Conservation (phyloP, 1,140 invertebrate species). For the Spodoptera litura region DNA sequence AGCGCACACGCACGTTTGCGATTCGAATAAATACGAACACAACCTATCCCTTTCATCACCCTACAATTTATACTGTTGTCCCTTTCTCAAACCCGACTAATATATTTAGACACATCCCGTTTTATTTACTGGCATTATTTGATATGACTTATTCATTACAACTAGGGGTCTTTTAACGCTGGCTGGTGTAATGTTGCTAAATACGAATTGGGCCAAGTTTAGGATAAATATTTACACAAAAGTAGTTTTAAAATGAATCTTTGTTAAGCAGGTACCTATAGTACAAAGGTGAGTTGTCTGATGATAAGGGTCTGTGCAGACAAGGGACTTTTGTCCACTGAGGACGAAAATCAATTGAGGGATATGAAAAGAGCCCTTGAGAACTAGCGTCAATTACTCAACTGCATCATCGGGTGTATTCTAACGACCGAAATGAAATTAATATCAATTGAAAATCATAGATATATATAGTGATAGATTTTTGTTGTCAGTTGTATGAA, state of each 20-base stretch:
- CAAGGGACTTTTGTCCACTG: no score
- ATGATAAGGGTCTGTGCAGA: no score
- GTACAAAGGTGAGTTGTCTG: no score
- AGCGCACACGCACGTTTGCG: constrained; percentile 1
- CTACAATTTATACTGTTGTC: background rate
- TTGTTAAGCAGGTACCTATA: no score
- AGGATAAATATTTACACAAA: background rate
- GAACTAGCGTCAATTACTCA: no score
- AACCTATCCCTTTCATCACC: constrained; percentile 2
- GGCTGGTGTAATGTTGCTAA: constrained; percentile 2
- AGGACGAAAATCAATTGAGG: no score
- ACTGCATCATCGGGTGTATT: no score
- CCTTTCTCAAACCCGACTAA: background rate
- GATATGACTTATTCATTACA: background rate
- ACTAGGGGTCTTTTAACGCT: background rate
- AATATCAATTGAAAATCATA: no score
- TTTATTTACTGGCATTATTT: background rate
- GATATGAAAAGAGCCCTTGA: no score
- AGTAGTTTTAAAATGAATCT: background rate
- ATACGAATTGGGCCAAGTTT: background rate
- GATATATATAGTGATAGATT: no score
- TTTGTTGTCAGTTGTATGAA: no score
- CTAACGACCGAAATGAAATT: no score
- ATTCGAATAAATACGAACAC: constrained; percentile 23
- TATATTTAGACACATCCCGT: background rate